These are phyloP conservation scores for Leptopilina clavipes DNA, from an alignment of 1,140 invertebrate species.

Conservation along the genomic window DNA sequence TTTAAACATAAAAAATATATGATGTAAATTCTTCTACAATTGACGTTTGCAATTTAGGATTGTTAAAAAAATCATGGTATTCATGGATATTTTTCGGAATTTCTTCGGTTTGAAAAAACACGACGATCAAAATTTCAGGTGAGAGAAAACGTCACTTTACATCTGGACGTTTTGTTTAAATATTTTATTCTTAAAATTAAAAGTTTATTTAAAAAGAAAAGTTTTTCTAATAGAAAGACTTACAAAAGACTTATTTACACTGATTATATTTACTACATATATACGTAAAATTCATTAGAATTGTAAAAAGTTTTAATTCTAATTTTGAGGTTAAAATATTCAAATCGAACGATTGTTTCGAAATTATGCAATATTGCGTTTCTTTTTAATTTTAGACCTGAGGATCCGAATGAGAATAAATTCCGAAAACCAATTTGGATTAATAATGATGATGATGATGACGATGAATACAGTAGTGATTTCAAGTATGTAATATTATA, in stretches of 20 bases:
- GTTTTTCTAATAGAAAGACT: neutral
- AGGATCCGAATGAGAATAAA: slow-evolving; percentile 46
- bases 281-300: neutral
- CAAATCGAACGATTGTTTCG: slow-evolving; percentile 41
- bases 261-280: neutral
- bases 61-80: slow-evolving; percentile 49
- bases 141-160: slow-evolving; percentile 9
- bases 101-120: slow-evolving; percentile 52
- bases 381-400: slow-evolving; percentile 1
- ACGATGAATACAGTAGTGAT: slow-evolving; percentile 55
- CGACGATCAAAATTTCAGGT: slow-evolving; percentile 31
- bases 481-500: slow-evolving; percentile 61
- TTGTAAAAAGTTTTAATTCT: neutral
- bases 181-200: neutral
- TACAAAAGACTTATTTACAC: slow-evolving; percentile 14
- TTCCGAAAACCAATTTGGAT: slow-evolving; percentile 69
- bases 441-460: slow-evolving; percentile 61
- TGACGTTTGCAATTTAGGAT: slow-evolving; percentile 1
- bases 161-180: too few relatives aligned
- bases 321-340: slow-evolving; percentile 11
- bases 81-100: slow-evolving; percentile 61
- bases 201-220: neutral
- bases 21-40: slow-evolving; percentile 45
- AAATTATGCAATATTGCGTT: slow-evolving; percentile 1
- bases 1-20: slow-evolving; percentile 35